These are phyloP conservation scores for Gallinago solitaria DNA, from an alignment of 2,797 vertebrate species.

Conservation along the genomic window DNA sequence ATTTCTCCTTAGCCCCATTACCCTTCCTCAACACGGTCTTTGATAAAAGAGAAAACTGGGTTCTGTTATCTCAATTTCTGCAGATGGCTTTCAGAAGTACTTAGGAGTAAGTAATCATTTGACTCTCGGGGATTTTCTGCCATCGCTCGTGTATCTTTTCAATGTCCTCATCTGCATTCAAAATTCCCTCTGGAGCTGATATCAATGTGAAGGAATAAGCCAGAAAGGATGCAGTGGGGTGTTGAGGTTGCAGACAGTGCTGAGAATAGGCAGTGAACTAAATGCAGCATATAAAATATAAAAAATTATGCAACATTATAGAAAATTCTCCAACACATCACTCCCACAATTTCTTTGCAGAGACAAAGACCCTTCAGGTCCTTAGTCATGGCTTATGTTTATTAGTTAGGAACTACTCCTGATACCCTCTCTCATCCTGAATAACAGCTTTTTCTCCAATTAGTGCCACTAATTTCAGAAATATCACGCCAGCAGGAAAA, in stretches of 20 bases:
- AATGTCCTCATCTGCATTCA: neutral
- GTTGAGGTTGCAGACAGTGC: neutral
- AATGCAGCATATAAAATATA: neutral
- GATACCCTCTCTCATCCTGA: neutral
- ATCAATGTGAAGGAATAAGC: neutral
- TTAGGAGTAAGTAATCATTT: neutral
- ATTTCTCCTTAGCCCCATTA: conserved; percentile 11
- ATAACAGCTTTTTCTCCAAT: neutral
- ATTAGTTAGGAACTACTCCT: neutral
- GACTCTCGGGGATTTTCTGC: neutral
- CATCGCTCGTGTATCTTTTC: neutral
- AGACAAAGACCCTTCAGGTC: neutral
- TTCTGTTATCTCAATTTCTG: conserved; percentile 23
- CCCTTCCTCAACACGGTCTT: conserved; percentile 21
- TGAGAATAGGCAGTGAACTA: neutral
- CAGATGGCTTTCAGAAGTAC: conserved; percentile 23
- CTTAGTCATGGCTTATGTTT: neutral
- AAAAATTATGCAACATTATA: neutral
- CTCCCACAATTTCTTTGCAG: neutral
- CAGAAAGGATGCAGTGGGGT: neutral
- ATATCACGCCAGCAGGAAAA: neutral
- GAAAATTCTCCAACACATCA: neutral
- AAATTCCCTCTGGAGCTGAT: neutral
- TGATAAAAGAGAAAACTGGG: conserved; percentile 20
- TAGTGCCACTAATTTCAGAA: neutral